phyloP scores from a whole-genome alignment of 2,797 vertebrate genomes.

The Dicrostonyx torquatus region DNA sequence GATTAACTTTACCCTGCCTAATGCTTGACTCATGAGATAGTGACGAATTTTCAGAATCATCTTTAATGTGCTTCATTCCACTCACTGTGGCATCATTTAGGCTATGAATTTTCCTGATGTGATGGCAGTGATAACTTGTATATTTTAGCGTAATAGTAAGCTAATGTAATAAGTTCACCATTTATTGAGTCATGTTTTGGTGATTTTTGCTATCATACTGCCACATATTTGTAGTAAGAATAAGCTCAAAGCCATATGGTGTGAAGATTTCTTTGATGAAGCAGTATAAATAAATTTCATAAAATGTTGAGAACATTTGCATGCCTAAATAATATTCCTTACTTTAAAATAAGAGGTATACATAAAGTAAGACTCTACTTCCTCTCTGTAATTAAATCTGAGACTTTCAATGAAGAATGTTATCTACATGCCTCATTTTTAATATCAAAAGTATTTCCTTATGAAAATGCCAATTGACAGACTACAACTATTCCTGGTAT shows the following conservation, averaged over 20 bases:
- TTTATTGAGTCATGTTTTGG: not conserved
- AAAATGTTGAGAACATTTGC: not conserved
- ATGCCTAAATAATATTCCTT: not conserved
- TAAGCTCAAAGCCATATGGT: not conserved
- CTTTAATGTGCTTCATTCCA: not conserved
- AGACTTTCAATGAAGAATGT: not conserved
- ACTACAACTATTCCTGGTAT: not conserved
- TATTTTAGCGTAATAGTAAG: not conserved
- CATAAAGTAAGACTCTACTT: not conserved
- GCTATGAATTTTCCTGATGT: not conserved
- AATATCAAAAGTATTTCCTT: not conserved
- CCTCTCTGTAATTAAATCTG: not conserved
- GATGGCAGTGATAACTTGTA: not conserved
- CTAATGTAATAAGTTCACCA: not conserved
- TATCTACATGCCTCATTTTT: not conserved
- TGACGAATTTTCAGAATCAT: not conserved
- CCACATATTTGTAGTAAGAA: not conserved
- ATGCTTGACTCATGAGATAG: not conserved
- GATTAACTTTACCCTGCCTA: not conserved
- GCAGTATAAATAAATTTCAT: not conserved
- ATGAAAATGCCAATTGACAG: not conserved
- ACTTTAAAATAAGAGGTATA: not conserved
- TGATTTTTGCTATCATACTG: conserved; percentile 1
- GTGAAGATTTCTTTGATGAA: not conserved
- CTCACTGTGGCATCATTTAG: not conserved